Base-by-base conservation (phyloP, 2,113 vertebrate species). In the Gopherus flavomarginatus region DNA sequence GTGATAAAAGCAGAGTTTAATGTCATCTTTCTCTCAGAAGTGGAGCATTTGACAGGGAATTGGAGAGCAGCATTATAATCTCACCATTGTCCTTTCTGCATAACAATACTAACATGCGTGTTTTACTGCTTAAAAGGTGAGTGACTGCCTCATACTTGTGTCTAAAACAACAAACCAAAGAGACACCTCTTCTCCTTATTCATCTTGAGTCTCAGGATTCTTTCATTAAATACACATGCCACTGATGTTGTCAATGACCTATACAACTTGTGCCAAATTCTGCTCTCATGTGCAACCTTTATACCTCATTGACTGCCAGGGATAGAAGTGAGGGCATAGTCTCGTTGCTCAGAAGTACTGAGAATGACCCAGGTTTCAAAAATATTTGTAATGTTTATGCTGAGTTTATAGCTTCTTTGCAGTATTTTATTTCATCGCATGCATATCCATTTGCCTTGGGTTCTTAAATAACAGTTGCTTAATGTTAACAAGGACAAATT, bases 311-410 rank as follows among this genome's bases (percentile, higher is more conserved):
- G 82, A 26, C 81, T 81, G 49, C 12, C 42, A 42, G 54, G 49
- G 59, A 54, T 80, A 77, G 27, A 59, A 84, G 26, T 31, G 8
- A 65, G 4, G 57, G 8, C 75, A 69, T 52, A 88, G 82, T 84
- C 85, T 91, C 31, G 17, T 7, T 92, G 19, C 8, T 78, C 65
- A 6, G 24, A 92, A 77, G 4, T 86, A 54, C 50, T 93, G 47
- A 19, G 86, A 72, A 81, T 80, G 93, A 47, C 52, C 92, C 8
- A 87, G 77, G 83, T 89, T 83, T 89, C 57, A 81, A 27, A 42
- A 90, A 54, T 92, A 85, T 57, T 44, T 77, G 83, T 91, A 91
- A 84, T 57, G 8, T 69, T 77, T 91, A 85, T 21, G 90, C 90
- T 59, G 49, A 86, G 22, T 49, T 49, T 38, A 12, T 6, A 62